Evolutionary conservation across 2,113 vertebrate genomes (phyloP).

Genomic region (Passer montanus): DNA sequence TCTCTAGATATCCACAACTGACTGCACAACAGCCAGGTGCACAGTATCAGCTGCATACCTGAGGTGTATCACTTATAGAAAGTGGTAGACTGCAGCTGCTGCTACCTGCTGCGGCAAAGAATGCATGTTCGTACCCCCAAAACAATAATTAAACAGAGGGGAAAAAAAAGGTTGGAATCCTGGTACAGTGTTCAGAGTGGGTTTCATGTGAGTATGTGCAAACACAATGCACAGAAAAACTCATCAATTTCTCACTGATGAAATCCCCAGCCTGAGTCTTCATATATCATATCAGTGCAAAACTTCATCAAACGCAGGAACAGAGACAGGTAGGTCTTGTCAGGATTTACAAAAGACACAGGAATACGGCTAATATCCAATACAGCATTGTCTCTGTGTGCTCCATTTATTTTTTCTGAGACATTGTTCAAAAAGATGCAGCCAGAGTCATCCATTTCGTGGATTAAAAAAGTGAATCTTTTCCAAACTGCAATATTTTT

Average conservation of each 20-base stretch:
- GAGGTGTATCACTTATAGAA: background rate
- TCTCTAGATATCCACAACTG: background rate
- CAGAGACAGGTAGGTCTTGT: slow-evolving; percentile 7
- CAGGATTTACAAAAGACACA: slow-evolving; percentile 32
- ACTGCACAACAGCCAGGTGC: background rate
- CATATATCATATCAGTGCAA: slow-evolving; percentile 21
- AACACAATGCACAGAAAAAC: background rate
- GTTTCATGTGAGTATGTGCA: background rate
- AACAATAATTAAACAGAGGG: background rate
- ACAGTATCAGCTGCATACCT: background rate
- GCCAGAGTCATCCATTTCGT: slow-evolving; percentile 10
- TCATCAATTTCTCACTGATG: background rate
- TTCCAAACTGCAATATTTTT: slow-evolving; percentile 24
- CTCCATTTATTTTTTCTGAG: slow-evolving; percentile 21
- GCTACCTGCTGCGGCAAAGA: background rate
- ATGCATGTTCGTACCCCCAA: background rate
- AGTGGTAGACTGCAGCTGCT: background rate
- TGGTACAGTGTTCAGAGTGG: background rate
- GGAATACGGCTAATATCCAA: background rate
- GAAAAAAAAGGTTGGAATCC: background rate
- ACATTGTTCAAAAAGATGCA: background rate
- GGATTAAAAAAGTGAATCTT: slow-evolving; percentile 37
- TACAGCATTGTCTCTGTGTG: background rate
- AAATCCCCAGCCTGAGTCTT: slow-evolving; percentile 1
- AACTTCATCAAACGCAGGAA: background rate